These are phyloP conservation scores for Gonocerus acuteangulatus DNA, from an alignment of 2,888 invertebrate genomes.

Conservation along the genomic window DNA sequence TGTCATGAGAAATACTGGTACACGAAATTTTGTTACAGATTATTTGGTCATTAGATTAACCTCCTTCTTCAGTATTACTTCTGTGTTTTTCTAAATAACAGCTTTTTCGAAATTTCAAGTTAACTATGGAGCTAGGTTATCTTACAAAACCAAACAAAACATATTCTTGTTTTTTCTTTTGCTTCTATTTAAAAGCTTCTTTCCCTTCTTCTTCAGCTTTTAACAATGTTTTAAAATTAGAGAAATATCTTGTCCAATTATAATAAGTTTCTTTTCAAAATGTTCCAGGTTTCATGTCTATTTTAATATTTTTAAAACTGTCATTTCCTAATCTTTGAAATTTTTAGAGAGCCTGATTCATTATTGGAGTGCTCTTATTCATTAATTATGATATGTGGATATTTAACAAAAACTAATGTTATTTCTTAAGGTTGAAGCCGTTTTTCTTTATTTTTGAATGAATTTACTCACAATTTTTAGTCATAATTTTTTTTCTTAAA, in stretches of 20 bases:
- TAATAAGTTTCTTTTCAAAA: too few relatives aligned
- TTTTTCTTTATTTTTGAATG: neutral
- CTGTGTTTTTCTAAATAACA: slow-evolving; percentile 22
- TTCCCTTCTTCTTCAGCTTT: slow-evolving; percentile 11
- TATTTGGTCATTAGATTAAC: slow-evolving; percentile 25
- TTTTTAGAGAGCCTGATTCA: too few relatives aligned
- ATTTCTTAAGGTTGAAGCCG: slow-evolving; percentile 23
- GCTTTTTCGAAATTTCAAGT: slow-evolving; percentile 13
- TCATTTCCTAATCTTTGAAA: too few relatives aligned
- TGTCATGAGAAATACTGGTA: slow-evolving; percentile 33
- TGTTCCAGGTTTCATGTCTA: too few relatives aligned
- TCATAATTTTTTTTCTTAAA: neutral
- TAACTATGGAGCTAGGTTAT: slow-evolving; percentile 24
- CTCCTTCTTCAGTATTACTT: slow-evolving; percentile 22
- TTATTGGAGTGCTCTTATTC: too few relatives aligned
- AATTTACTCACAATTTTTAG: neutral
- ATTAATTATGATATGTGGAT: too few relatives aligned
- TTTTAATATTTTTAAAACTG: too few relatives aligned
- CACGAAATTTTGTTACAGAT: slow-evolving; percentile 31
- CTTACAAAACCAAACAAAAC: slow-evolving; percentile 21
- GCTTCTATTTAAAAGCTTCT: slow-evolving; percentile 5
- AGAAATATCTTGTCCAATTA: too few relatives aligned
- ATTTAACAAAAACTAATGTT: neutral
- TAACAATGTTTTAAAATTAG: neutral
- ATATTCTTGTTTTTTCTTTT: slow-evolving; percentile 6